These are phyloP conservation scores for Hetaerina americana DNA, from an alignment of 1,140 invertebrate species.

Conservation along the genomic window DNA sequence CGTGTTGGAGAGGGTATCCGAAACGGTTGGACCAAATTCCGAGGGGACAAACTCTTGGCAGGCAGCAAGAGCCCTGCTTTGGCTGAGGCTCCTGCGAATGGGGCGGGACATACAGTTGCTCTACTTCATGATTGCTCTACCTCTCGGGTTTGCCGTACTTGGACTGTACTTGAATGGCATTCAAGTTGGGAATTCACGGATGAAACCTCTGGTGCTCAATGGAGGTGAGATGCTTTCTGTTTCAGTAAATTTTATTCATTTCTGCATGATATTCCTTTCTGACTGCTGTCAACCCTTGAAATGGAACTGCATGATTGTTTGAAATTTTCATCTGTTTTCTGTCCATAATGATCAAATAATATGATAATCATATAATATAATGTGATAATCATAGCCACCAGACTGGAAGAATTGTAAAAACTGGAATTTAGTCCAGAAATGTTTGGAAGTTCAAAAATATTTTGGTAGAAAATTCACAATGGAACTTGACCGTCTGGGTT, in stretches of 20 bases:
- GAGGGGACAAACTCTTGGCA: conserved; percentile 32
- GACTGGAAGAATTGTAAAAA: too few relatives aligned
- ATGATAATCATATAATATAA: too few relatives aligned
- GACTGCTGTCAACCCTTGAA: too few relatives aligned
- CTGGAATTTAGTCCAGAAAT: too few relatives aligned
- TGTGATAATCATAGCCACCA: too few relatives aligned
- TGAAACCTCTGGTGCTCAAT: conserved; percentile 43
- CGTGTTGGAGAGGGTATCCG: background rate
- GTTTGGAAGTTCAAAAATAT: too few relatives aligned
- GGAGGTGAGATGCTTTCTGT: conserved; percentile 21
- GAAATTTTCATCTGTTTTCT: too few relatives aligned
- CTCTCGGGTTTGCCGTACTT: conserved; percentile 47
- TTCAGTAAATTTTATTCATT: background rate
- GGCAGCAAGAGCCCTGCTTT: conserved; percentile 37
- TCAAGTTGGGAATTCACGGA: conserved; percentile 42
- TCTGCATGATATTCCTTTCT: background rate
- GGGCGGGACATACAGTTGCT: conserved; percentile 42
- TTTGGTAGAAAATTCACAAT: too few relatives aligned
- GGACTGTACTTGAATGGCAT: conserved; percentile 53
- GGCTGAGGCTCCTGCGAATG: conserved; percentile 37
- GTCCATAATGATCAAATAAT: too few relatives aligned
- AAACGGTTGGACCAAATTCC: background rate
- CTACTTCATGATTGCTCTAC: conserved; percentile 44
- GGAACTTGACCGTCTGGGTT: too few relatives aligned
- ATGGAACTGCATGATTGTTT: too few relatives aligned